A percentile compares a stretch with the other conserved stretches of the same genome.
These are phyloP conservation scores for Artemia sinica DNA, from an alignment of 2,888 invertebrate species.

Conservation along the genomic window DNA sequence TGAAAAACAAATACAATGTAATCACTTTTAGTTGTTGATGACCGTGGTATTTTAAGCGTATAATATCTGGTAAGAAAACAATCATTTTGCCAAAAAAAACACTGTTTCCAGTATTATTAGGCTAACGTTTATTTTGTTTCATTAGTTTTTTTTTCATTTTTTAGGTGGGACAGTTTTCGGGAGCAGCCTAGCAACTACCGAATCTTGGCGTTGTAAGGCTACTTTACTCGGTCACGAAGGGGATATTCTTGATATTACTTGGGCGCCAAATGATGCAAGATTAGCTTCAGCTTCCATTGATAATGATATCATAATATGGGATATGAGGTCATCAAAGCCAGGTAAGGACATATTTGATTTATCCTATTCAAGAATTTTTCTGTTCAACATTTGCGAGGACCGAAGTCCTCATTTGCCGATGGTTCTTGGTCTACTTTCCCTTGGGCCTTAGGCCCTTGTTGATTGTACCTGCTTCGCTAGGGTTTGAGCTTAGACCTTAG, in stretches of 20 bases:
- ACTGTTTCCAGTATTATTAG: background rate
- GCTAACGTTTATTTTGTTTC: slow-evolving; percentile 5
- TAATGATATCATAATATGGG: slow-evolving; percentile 94
- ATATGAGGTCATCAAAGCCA: slow-evolving; percentile 62
- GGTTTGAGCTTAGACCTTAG: no score
- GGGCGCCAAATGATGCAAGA: slow-evolving; percentile 87
- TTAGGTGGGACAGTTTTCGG: slow-evolving; percentile 30
- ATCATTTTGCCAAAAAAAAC: no score
- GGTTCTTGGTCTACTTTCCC: no score
- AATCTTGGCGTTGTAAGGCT: slow-evolving; percentile 77
- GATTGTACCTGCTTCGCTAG: no score
- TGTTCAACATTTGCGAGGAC: no score
- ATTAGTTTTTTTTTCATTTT: slow-evolving; percentile 11
- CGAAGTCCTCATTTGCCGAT: no score
- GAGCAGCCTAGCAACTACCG: slow-evolving; percentile 57
- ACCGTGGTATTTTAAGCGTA: no score
- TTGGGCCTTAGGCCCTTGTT: no score
- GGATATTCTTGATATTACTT: slow-evolving; percentile 85
- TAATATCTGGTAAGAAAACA: no score
- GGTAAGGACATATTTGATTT: slow-evolving; percentile 29
- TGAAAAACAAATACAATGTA: no score
- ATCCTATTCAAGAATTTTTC: no score
- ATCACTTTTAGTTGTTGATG: no score
- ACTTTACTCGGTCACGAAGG: slow-evolving; percentile 78
- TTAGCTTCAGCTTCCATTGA: slow-evolving; percentile 93